Evolutionary conservation across 1,140 invertebrate genomes (phyloP).

Genomic region (Homarus americanus): DNA sequence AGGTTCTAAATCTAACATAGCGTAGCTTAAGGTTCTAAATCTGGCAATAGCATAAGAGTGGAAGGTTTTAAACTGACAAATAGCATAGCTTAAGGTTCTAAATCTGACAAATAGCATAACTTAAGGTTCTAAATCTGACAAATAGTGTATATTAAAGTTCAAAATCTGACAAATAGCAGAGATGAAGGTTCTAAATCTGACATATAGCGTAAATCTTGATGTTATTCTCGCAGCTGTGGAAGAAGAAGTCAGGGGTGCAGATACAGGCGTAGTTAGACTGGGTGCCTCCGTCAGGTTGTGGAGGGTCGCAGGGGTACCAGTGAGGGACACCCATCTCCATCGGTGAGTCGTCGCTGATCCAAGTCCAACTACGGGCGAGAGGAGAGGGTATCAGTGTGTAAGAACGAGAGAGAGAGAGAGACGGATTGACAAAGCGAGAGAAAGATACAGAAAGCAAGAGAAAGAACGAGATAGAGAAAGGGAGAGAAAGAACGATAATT

Average conservation of each 20-base stretch:
- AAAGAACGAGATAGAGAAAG: conserved; percentile 1
- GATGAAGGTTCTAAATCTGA: conserved; percentile 1
- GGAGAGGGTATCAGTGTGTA: neutral
- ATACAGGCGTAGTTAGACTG: neutral
- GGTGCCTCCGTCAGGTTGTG: conserved; percentile 5
- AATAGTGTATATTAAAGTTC: too few species aligned
- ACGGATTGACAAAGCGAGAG: too few species aligned
- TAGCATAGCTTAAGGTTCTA: too few species aligned
- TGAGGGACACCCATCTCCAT: neutral
- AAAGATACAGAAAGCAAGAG: neutral
- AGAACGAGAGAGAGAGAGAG: too few species aligned
- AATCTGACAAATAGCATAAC: too few species aligned
- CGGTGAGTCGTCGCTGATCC: neutral
- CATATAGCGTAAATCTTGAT: conserved; percentile 11
- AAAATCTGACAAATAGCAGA: too few species aligned
- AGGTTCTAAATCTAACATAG: too few species aligned
- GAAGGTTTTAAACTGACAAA: too few species aligned
- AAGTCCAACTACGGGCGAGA: neutral
- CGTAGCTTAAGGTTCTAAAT: too few species aligned
- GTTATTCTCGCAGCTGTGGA: neutral
- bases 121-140: too few species aligned
- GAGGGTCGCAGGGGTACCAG: neutral
- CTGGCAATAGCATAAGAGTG: too few species aligned
- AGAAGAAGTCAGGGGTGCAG: conserved; percentile 23
- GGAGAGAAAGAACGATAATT: too few species aligned